Evolutionary conservation across 2,113 vertebrate species (phyloP).

Genomic region (Tursiops truncatus): DNA sequence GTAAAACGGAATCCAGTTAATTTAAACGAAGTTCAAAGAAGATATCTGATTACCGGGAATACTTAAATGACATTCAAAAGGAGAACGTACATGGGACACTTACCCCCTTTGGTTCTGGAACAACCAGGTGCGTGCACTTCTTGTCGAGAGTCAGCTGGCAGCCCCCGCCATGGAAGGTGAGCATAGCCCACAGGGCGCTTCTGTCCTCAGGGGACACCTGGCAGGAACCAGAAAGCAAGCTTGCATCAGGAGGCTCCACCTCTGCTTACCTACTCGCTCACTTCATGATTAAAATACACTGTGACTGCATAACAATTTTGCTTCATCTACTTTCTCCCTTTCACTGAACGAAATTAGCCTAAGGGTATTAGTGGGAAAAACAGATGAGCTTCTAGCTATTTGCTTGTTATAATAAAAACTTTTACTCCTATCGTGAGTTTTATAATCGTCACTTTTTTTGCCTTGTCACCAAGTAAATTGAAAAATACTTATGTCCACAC

Average conservation of each 20-base stretch:
- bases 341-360: conserved; percentile 27
- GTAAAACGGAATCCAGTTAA: background rate
- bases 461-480: background rate
- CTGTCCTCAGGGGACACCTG: conserved; percentile 94
- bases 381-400: background rate
- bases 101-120: conserved; percentile 97
- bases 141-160: conserved; percentile 96
- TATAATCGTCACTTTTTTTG: background rate
- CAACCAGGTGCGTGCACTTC: conserved; percentile 95
- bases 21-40: conserved; percentile 25
- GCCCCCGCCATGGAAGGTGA: conserved; percentile 96
- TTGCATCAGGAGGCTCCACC: background rate
- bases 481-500: background rate
- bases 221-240: background rate
- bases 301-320: background rate
- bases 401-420: no score
- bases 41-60: background rate
- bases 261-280: fast-evolving
- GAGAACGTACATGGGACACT: conserved; percentile 62
- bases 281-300: background rate
- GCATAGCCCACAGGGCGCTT: conserved; percentile 93
- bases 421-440: background rate
- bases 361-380: background rate
- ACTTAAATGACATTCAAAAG: background rate
- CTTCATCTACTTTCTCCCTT: background rate